Base-by-base conservation (phyloP, 2,797 vertebrate genomes). In the Phoeniculus purpureus region DNA sequence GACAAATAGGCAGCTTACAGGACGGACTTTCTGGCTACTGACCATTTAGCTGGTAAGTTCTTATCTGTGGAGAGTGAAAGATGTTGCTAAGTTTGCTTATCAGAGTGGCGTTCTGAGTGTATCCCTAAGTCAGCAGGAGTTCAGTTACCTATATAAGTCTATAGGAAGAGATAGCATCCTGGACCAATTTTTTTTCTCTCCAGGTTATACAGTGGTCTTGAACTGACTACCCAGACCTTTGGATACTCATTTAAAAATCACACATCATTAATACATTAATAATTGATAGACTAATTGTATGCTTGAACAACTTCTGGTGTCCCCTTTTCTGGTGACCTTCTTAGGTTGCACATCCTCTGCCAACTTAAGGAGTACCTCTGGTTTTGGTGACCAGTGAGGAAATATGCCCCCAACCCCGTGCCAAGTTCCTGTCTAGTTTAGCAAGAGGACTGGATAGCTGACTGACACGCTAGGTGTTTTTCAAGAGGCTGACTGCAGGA, bases 21-120 rank as follows among this genome's bases (percentile, higher is more conserved):
- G 99, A 99, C 99, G 99, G 99, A 99, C 99, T 98, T 98, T 98
- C 99, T 99, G 99, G 99, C 99, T 99, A 99, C 98, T 98, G 99
- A 99, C 99, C 99, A 98, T 98, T 99, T 99, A 98, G 99, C 99
- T 99, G 99, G 99, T 99, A 98, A 99, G 99, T 97, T 94, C 94
- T 81, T 80, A 15, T 25, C 73, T 56, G 70, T 55, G 29, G 12
- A 40, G 47, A 61, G 32, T 32, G 50, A 26, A 52, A 87, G 60
- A 70, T 78, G 25, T 34, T 83, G 31, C 48, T 66, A 56, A 74
- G 47, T 31, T 66, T 70, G 34, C 23, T 82, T 68, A 29, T 26
- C 48, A 37, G 19, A 55, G 52, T 17, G 65, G 22, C 27, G 84
- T 92, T 84, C 60, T 71, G 40, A 59, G 19, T 15, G 15, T 61